These are phyloP conservation scores for Hyposoter dolosus DNA, from an alignment of 2,888 invertebrate genomes.

Conservation along the genomic window DNA sequence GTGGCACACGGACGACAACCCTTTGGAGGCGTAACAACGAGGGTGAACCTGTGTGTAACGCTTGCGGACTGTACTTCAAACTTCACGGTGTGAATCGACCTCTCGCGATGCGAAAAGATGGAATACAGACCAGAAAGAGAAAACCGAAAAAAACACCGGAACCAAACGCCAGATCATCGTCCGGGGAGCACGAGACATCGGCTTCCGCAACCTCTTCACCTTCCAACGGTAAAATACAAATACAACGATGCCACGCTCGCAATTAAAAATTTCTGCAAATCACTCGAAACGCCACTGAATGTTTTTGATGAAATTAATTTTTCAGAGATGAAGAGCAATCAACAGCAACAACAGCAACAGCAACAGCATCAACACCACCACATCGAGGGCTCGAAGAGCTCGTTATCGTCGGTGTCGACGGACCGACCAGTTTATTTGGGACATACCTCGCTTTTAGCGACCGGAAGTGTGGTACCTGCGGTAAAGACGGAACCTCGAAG, in stretches of 20 bases:
- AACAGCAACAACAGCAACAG: conserved; percentile 70
- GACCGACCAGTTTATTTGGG: conserved; percentile 86
- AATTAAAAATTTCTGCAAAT: neutral
- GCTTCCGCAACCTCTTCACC: conserved; percentile 81
- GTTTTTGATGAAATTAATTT: neutral
- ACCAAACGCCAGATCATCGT: conserved; percentile 77
- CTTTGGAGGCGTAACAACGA: conserved; percentile 99
- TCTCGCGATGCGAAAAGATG: conserved; percentile 97
- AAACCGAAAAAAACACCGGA: conserved; percentile 94
- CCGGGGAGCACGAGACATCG: conserved; percentile 78
- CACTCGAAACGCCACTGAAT: too few species aligned
- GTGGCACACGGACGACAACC: conserved; percentile 98
- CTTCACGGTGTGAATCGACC: conserved; percentile 97
- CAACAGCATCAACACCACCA: conserved; percentile 80
- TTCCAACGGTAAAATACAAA: conserved; percentile 76
- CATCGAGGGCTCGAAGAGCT: conserved; percentile 78
- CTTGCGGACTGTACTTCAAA: conserved; percentile 98
- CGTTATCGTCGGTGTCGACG: conserved; percentile 76
- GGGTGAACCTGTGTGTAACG: conserved; percentile 99
- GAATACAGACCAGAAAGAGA: conserved; percentile 97
- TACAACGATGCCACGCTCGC: neutral
- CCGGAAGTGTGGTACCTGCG: conserved; percentile 81
- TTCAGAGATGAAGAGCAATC: conserved; percentile 61
- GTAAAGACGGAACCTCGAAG: conserved; percentile 83
- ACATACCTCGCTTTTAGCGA: conserved; percentile 87